A percentile compares a stretch with the other conserved stretches of the same genome.
Evolutionary conservation across 2,113 vertebrate genomes (phyloP).

Genomic region (Leucoraja erinaceus): DNA sequence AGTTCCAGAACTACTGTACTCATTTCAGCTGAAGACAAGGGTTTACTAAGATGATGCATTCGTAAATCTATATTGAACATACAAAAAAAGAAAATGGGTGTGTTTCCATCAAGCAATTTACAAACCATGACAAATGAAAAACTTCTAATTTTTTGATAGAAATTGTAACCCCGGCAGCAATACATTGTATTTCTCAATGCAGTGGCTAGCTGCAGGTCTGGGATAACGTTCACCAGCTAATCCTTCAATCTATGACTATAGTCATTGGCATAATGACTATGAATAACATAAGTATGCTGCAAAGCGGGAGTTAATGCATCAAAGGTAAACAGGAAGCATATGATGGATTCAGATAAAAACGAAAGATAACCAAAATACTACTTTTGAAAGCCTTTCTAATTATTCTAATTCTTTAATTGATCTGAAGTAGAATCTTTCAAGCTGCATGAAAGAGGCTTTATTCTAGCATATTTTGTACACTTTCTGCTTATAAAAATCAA

Average conservation of each 20-base stretch:
- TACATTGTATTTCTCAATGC: neutral
- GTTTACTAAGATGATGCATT: neutral
- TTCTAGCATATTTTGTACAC: neutral
- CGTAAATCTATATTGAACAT: neutral
- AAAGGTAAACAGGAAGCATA: neutral
- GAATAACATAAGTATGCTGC: neutral
- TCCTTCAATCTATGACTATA: conserved; percentile 19
- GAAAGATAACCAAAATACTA: conserved; percentile 4
- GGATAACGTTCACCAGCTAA: neutral
- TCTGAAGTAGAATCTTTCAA: neutral
- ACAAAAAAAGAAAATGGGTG: neutral
- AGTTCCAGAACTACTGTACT: neutral
- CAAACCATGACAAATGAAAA: neutral
- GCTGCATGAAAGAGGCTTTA: neutral
- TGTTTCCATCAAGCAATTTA: neutral
- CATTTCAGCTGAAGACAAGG: neutral
- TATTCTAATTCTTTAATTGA: conserved; percentile 16
- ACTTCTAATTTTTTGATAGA: neutral
- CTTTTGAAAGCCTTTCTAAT: conserved; percentile 17
- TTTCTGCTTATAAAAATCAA: neutral
- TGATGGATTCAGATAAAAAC: conserved; percentile 13
- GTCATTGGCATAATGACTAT: neutral
- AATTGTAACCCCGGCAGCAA: conserved; percentile 13
- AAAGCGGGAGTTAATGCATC: conserved; percentile 2
- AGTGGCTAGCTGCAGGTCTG: neutral